Conservation (phyloP, 2,113 vertebrate species). For the Probosciger aterrimus region DNA sequence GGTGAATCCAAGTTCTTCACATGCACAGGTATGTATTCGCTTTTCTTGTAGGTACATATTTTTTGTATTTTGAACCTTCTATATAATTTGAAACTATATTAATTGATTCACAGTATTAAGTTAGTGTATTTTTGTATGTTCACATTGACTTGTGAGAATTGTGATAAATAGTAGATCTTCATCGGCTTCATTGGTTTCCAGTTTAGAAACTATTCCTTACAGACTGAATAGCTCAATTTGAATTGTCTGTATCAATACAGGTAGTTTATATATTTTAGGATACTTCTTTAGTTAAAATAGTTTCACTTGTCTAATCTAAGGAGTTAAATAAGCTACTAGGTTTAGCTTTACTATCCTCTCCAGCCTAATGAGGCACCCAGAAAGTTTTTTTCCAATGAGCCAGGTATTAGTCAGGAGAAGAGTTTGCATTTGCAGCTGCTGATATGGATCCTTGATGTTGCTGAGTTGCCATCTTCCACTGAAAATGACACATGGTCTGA, state of each 20-base stretch:
- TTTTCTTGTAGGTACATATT: neutral
- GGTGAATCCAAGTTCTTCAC: constrained; percentile 99
- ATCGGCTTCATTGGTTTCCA: neutral
- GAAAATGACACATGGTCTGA: neutral
- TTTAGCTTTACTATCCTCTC: neutral
- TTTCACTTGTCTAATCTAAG: neutral
- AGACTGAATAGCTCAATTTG: neutral
- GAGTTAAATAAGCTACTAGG: neutral
- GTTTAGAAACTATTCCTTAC: neutral
- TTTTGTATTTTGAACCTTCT: neutral
- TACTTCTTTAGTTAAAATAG: neutral
- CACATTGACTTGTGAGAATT: neutral
- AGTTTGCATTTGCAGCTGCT: neutral
- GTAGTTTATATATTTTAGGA: neutral
- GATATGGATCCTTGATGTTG: neutral
- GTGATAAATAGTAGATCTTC: neutral
- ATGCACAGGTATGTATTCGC: constrained; percentile 86
- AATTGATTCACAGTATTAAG: neutral
- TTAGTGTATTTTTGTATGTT: neutral
- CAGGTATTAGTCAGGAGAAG: neutral
- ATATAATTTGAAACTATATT: neutral
- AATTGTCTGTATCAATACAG: neutral
- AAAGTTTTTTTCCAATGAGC: neutral
- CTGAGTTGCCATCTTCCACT: neutral
- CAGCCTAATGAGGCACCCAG: neutral